Evolutionary conservation across 1,140 invertebrate genomes (phyloP), one percentile per base, ranked within the genome.

Genomic region (Pogonomyrmex barbatus): DNA sequence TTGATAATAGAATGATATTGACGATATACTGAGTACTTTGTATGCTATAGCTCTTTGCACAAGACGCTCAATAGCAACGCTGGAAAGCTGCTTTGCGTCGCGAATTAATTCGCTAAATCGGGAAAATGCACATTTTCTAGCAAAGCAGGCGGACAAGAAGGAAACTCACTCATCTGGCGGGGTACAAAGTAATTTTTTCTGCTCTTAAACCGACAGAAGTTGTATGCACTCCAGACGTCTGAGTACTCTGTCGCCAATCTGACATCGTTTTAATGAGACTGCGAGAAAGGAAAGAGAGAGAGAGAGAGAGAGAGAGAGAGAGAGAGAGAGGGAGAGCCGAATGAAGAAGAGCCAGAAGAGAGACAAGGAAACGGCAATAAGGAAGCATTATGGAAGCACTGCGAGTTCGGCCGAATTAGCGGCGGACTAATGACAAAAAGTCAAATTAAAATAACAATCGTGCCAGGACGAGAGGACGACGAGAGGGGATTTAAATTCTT

Each of bases 391-490:
- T 54, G 85, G 47, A 52, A 47, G 39, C 67, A 79, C 70, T 58
- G 42, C 73, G 47, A 81, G 81, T 89, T 88, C 87, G 88, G 85
- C 84, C 85, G 88, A 92, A 93, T 92, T 90, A 91, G 89, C 92
- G 89, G 90, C 91, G 90, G 87, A 84, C 91, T 92, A 92, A 94
- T 93, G 85, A 92, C 86, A 92, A 92, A 92, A 91, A 93, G 81
- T 88, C 73, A 87, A 93, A 93, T 92, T 92, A 92, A 92, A 94
- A 94, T 93, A 93, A 94, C 91, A 93, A 91, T 92, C 65, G 88
- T 65, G 67, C 56, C 62, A 82, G 83, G 42, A 79, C 58, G 71
- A 65, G 79, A 65, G 79, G 60, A 76, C 50, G 85, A 82, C 82
- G 82, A 81, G 45, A 85, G 39, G 71, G 60, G 30, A 73, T 84